Percentiles rank a stretch among this genome's conserved stretches.
These are phyloP conservation scores for Thamnophis sirtalis DNA, from an alignment of 2,113 vertebrate genomes.

Conservation along the genomic window DNA sequence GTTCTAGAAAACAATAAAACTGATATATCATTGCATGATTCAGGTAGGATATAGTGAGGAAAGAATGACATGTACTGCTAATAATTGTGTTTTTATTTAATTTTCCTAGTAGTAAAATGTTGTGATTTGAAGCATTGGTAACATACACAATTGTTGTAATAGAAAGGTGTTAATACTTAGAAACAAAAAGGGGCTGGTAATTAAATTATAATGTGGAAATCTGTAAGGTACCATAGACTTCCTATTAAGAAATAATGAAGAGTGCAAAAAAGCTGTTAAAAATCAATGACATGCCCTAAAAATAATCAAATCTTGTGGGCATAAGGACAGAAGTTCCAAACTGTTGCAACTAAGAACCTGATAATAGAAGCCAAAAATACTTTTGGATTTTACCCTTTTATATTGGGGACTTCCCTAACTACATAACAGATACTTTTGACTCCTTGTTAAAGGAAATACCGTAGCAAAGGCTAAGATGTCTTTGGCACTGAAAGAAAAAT, in stretches of 20 bases:
- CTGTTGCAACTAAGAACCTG: background rate
- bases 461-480: background rate
- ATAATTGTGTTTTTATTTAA: background rate
- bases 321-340: background rate
- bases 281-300: background rate
- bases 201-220: background rate
- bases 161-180: background rate
- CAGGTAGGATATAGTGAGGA: background rate
- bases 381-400: background rate
- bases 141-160: background rate
- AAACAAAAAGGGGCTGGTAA: background rate
- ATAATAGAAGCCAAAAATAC: background rate
- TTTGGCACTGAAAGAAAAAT: background rate
- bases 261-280: background rate
- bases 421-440: background rate
- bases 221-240: background rate
- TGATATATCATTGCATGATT: background rate
- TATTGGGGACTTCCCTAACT: background rate
- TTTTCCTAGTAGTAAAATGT: background rate
- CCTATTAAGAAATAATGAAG: background rate
- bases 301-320: background rate
- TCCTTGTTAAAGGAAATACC: background rate
- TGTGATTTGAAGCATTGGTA: background rate
- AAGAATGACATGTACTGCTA: background rate
- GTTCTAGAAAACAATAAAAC: background rate